Conservation (phyloP, 2,797 vertebrate species). For the Novumbra hubbsi region DNA sequence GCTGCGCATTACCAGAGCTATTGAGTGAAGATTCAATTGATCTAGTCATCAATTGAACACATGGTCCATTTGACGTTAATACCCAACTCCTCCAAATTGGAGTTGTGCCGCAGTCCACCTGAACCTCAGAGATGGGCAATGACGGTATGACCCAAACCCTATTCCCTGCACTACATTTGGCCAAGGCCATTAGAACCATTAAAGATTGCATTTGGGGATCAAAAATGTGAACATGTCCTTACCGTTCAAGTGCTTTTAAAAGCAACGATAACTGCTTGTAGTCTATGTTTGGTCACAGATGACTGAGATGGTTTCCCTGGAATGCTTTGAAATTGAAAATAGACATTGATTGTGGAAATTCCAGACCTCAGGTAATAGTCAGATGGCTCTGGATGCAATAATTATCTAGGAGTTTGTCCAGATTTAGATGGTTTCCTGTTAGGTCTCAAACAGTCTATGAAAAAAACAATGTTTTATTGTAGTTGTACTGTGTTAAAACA, state of each 20-base stretch:
- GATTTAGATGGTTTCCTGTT: constrained; percentile 31
- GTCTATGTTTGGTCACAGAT: constrained; percentile 24
- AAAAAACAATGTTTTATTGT: too few species aligned
- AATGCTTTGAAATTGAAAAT: too few species aligned
- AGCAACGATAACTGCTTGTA: constrained; percentile 19
- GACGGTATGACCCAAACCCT: constrained; percentile 19
- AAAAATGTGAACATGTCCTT: constrained; percentile 35
- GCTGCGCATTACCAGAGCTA: constrained; percentile 35
- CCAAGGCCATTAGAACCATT: not conserved
- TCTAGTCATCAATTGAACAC: too few species aligned
- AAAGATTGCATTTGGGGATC: not conserved
- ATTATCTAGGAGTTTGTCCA: constrained; percentile 4
- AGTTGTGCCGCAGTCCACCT: constrained; percentile 27
- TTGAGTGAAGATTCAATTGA: constrained; percentile 5
- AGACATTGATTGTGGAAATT: too few species aligned
- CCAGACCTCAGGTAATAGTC: constrained; percentile 9
- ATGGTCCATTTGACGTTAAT: too few species aligned
- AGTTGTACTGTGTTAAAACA: too few species aligned
- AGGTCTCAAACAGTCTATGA: not conserved
- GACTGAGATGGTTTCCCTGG: constrained; percentile 17
- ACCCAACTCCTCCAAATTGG: too few species aligned
- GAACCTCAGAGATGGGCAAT: constrained; percentile 16
- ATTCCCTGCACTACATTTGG: not conserved
- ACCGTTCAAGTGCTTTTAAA: constrained; percentile 25
- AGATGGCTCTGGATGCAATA: constrained; percentile 25